Conservation (phyloP, 2,797 vertebrate genomes). For the Lindbergichthys nudifrons region DNA sequence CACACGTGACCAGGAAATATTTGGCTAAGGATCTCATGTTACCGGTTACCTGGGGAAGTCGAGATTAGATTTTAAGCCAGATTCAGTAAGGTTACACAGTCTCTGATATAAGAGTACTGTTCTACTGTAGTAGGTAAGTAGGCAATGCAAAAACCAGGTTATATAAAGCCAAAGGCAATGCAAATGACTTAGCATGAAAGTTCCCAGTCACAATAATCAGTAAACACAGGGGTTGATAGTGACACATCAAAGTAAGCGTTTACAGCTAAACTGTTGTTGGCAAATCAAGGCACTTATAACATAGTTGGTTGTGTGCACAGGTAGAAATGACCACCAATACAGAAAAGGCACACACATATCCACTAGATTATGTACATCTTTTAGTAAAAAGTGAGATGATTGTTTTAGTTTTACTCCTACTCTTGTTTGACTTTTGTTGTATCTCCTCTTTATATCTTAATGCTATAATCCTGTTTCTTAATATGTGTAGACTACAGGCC, state of each 20-base stretch:
- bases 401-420: not conserved
- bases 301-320: not conserved
- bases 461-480: not conserved
- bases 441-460: not conserved
- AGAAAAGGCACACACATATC: not conserved
- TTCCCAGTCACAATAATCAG: constrained; percentile 34
- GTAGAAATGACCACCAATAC: constrained; percentile 19
- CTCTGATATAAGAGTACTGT: constrained; percentile 13
- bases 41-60: constrained; percentile 34
- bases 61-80: constrained; percentile 17
- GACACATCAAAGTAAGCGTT: constrained; percentile 41
- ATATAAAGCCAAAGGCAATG: constrained; percentile 45
- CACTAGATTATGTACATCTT: not conserved
- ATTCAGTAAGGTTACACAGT: constrained; percentile 10
- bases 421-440: too few species aligned
- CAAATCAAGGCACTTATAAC: constrained; percentile 28
- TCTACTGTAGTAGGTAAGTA: constrained; percentile 13
- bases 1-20: constrained; percentile 20
- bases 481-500: not conserved
- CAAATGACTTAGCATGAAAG: constrained; percentile 30
- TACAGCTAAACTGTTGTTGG: constrained; percentile 14
- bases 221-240: constrained; percentile 38
- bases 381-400: too few species aligned
- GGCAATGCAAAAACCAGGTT: constrained; percentile 35
- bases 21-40: constrained; percentile 27